A percentile compares a stretch with the other conserved stretches of the same genome.
These are phyloP conservation scores for Himantopus leucocephalus DNA, from an alignment of 2,113 vertebrate species.

Conservation along the genomic window DNA sequence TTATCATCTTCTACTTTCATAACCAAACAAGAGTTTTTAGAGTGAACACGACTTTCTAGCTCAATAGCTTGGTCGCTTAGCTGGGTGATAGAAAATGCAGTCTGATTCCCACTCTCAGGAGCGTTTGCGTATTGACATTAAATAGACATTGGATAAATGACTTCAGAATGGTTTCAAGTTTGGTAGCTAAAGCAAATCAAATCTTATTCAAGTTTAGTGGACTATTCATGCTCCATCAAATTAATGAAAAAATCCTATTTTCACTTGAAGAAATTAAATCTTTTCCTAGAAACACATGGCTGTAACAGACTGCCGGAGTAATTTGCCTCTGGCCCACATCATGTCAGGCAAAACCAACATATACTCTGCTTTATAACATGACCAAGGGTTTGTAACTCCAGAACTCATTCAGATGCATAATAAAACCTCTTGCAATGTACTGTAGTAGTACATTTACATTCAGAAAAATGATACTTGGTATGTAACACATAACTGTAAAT, in stretches of 20 bases:
- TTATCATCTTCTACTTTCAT: neutral
- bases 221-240: neutral
- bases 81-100: neutral
- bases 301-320: neutral
- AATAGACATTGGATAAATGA: neutral
- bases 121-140: fast-evolving
- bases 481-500: neutral
- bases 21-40: neutral
- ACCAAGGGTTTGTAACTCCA: neutral
- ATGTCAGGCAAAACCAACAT: neutral
- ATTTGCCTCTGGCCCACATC: neutral
- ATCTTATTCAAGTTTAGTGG: neutral
- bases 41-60: neutral
- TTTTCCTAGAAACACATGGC: neutral
- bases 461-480: neutral
- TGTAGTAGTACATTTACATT: fast-evolving
- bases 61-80: fast-evolving
- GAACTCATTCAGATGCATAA: neutral
- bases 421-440: neutral
- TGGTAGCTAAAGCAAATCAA: neutral
- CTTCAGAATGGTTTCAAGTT: neutral
- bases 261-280: neutral
- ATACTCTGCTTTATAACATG: neutral
- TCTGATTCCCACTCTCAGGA: neutral
- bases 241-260: neutral